Evolutionary conservation across 2,888 invertebrate genomes (phyloP).

Genomic region (Eutolmus rufibarbis): DNA sequence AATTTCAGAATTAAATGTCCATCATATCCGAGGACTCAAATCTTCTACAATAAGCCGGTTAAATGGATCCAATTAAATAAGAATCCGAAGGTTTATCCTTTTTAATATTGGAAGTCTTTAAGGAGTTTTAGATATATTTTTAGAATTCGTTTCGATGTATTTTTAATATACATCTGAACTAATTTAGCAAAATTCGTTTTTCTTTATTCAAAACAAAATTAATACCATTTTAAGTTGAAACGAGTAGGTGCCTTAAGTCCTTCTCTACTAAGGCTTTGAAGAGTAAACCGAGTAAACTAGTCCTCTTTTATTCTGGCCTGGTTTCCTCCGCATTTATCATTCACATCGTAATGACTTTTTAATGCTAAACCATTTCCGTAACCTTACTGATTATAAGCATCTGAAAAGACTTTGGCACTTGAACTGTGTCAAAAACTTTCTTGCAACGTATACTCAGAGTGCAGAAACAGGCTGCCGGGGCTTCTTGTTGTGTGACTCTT

Average conservation of each 20-base stretch:
- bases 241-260: not conserved
- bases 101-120: not conserved
- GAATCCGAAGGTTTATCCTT: not conserved
- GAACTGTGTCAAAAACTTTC: not conserved
- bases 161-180: not conserved
- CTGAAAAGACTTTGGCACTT: not conserved
- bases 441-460: not conserved
- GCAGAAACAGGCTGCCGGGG: not conserved
- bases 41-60: not conserved
- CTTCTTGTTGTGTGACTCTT: not conserved
- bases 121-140: not conserved
- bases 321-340: not conserved
- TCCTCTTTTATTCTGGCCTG: not conserved
- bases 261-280: not conserved
- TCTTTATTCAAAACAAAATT: not conserved
- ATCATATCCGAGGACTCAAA: not conserved
- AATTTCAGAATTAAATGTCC: not conserved
- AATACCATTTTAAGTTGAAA: not conserved
- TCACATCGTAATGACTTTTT: not conserved
- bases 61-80: not conserved
- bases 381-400: not conserved
- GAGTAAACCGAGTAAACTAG: not conserved
- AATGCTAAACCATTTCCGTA: not conserved
- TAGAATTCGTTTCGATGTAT: not conserved
- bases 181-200: not conserved